Percentiles rank a stretch among this genome's conserved stretches.
These are phyloP conservation scores for Prosapia bicincta DNA, from an alignment of 2,888 invertebrate genomes.

Conservation along the genomic window DNA sequence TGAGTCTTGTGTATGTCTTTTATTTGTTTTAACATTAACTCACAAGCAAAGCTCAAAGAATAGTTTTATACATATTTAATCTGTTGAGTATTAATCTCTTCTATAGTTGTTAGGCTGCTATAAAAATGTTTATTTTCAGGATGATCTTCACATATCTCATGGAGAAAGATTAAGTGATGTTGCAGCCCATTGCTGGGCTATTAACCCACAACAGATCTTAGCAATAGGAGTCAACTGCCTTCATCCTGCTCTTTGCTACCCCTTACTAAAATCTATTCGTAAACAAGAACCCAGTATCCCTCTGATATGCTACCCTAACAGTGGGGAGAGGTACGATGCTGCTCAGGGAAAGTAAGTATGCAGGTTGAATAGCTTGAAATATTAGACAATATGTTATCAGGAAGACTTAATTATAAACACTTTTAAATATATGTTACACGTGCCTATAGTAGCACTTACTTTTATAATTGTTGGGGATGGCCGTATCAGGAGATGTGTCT, in stretches of 20 bases:
- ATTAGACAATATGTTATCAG: too few species aligned
- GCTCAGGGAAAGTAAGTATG: conserved; percentile 52
- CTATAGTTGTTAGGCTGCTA: conserved; percentile 14
- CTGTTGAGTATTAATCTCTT: too few species aligned
- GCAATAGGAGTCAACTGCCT: conserved; percentile 91
- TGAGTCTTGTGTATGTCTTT: too few species aligned
- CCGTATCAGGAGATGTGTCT: too few species aligned
- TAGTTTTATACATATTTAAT: too few species aligned
- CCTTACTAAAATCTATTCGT: conserved; percentile 53
- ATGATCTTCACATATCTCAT: conserved; percentile 64
- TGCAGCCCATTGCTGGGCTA: conserved; percentile 61
- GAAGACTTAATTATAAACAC: too few species aligned
- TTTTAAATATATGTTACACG: too few species aligned
- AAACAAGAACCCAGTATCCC: conserved; percentile 55
- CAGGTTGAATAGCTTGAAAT: too few species aligned
- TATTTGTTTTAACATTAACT: too few species aligned
- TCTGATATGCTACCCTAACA: conserved; percentile 89
- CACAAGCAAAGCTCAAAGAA: too few species aligned
- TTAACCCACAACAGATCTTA: conserved; percentile 60
- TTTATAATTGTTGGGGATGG: too few species aligned
- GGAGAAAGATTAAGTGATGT: conserved; percentile 77
- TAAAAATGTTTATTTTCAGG: conserved; percentile 50
- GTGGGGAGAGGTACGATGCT: conserved; percentile 76
- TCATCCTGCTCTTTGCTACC: conserved; percentile 60
- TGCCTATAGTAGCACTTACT: too few species aligned